phyloP scores from a whole-genome alignment of 2,888 invertebrate species.

The Habrosyne pyritoides region DNA sequence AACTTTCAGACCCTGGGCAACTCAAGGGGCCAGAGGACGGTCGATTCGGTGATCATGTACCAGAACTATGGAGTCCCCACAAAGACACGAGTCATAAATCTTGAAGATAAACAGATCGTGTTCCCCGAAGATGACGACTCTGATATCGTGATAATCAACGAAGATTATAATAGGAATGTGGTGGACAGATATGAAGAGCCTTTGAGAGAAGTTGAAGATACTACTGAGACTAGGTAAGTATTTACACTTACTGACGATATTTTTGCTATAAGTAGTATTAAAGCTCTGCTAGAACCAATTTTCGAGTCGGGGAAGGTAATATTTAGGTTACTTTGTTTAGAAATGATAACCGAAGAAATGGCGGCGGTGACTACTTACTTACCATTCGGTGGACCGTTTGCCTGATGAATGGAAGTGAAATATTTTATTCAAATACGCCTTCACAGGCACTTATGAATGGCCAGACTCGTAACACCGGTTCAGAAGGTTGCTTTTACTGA shows the following conservation, averaged over 20 bases:
- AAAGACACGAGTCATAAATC: constrained; percentile 60
- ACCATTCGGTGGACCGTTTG: too few species aligned
- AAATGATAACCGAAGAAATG: too few species aligned
- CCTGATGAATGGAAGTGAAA: too few species aligned
- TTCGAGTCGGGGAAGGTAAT: too few species aligned
- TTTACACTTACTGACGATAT: not conserved
- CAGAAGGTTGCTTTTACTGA: too few species aligned
- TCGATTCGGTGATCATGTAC: constrained; percentile 70
- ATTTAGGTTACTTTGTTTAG: too few species aligned
- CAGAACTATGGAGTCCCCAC: constrained; percentile 67
- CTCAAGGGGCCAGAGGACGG: constrained; percentile 88
- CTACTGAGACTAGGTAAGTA: constrained; percentile 49
- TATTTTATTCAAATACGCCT: too few species aligned
- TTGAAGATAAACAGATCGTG: constrained; percentile 69
- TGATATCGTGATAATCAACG: constrained; percentile 76
- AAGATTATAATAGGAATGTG: constrained; percentile 62
- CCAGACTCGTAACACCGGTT: too few species aligned
- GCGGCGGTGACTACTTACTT: too few species aligned
- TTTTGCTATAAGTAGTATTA: too few species aligned
- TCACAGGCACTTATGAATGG: too few species aligned
- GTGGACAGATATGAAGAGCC: constrained; percentile 45
- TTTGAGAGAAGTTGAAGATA: constrained; percentile 46
- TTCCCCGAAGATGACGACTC: constrained; percentile 74
- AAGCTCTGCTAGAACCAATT: too few species aligned
- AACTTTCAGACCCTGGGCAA: constrained; percentile 90